phyloP scores from a whole-genome alignment of 2,888 invertebrate genomes.

The Smittia sp. region DNA sequence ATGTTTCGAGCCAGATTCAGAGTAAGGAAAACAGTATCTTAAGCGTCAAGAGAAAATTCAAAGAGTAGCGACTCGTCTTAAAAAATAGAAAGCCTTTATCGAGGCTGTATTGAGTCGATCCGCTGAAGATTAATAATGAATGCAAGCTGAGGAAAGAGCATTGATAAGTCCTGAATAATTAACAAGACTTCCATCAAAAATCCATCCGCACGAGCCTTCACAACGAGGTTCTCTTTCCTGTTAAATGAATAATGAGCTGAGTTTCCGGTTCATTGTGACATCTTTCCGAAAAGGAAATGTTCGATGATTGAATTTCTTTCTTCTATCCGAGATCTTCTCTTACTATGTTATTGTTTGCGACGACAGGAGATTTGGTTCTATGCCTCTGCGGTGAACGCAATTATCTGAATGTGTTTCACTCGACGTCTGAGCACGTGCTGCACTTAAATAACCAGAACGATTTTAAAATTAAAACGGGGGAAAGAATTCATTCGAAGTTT shows the following conservation, averaged over 20 bases:
- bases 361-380: conserved; percentile 30
- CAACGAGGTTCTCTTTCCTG: neutral
- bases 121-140: too few relatives aligned
- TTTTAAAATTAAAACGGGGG: too few relatives aligned
- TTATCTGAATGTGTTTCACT: neutral
- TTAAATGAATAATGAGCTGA: conserved; percentile 3
- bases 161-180: too few relatives aligned
- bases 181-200: too few relatives aligned
- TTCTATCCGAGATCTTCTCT: neutral
- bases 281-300: neutral
- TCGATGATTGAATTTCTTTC: neutral
- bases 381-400: neutral
- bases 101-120: too few relatives aligned
- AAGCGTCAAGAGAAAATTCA: too few relatives aligned
- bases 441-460: neutral
- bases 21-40: too few relatives aligned
- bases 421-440: neutral
- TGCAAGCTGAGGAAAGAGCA: too few relatives aligned
- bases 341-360: neutral
- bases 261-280: conserved; percentile 32
- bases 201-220: conserved; percentile 27
- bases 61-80: too few relatives aligned
- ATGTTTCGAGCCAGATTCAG: too few relatives aligned
- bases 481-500: too few relatives aligned
- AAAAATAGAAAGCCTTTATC: too few relatives aligned